Percentiles rank a stretch among this genome's conserved stretches.
These are phyloP conservation scores for Ametastegia equiseti DNA, from an alignment of 2,888 invertebrate genomes.

Conservation along the genomic window DNA sequence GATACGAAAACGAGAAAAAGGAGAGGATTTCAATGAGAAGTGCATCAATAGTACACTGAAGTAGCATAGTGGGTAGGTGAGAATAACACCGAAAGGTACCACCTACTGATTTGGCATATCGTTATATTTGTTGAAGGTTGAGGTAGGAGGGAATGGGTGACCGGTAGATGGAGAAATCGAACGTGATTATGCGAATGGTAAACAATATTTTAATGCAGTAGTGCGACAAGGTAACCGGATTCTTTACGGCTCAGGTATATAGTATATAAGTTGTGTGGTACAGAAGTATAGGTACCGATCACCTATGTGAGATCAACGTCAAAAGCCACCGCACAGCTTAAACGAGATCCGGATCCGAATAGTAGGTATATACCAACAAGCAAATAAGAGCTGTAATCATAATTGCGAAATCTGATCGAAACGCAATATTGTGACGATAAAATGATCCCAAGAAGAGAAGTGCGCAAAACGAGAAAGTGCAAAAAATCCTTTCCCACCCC, in stretches of 20 bases:
- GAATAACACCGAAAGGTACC: too few relatives aligned
- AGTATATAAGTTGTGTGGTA: background rate
- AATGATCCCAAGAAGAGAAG: conserved; percentile 69
- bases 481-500: conserved; percentile 32
- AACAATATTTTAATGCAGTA: conserved; percentile 63
- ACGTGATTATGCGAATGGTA: conserved; percentile 59
- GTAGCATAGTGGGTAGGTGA: too few relatives aligned
- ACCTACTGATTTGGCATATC: background rate
- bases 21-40: too few relatives aligned
- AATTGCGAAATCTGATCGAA: conserved; percentile 72
- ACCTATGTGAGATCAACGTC: conserved; percentile 43
- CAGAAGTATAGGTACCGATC: background rate
- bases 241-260: conserved; percentile 55
- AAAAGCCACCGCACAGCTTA: conserved; percentile 49
- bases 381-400: conserved; percentile 17
- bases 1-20: too few relatives aligned
- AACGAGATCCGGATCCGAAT: conserved; percentile 6
- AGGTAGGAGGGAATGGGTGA: background rate
- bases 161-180: conserved; percentile 42
- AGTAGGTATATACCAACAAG: background rate
- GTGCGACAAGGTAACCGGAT: conserved; percentile 63
- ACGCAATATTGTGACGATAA: conserved; percentile 68
- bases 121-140: background rate
- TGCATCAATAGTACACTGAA: too few relatives aligned
- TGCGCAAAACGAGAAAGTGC: conserved; percentile 52